A percentile compares a stretch with the other conserved stretches of the same genome.
Conservation (phyloP, 2,797 vertebrate genomes). For the Poecilia picta region DNA sequence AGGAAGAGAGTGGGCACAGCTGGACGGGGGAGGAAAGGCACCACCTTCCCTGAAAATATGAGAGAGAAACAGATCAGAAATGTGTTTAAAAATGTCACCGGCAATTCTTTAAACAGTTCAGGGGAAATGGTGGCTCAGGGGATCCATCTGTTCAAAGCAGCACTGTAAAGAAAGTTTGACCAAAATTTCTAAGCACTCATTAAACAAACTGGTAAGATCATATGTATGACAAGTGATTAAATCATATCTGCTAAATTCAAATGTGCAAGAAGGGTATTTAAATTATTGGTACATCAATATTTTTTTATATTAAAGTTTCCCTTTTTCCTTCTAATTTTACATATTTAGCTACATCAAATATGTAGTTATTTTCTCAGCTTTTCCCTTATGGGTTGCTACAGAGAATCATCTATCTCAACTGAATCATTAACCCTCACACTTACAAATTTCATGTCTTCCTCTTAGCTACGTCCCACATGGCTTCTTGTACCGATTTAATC, state of each 20-base stretch:
- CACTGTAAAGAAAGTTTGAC: neutral
- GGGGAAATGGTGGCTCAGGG: neutral
- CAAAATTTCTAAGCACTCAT: neutral
- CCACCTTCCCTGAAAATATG: conserved; percentile 79
- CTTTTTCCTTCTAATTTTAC: too few species aligned
- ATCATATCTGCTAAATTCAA: neutral
- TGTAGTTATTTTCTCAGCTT: too few species aligned
- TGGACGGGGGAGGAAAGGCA: conserved; percentile 84
- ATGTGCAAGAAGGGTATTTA: neutral
- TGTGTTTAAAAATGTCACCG: neutral
- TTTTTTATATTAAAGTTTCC: neutral
- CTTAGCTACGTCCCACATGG: too few species aligned
- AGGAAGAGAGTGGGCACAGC: conserved; percentile 81
- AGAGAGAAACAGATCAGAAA: too few species aligned
- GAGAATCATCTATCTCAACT: too few species aligned
- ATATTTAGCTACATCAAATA: too few species aligned
- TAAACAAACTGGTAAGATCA: neutral
- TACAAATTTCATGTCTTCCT: too few species aligned
- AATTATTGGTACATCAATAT: neutral
- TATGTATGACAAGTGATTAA: neutral
- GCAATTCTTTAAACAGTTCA: neutral
- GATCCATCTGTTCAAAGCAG: neutral
- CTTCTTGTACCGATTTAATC: too few species aligned
- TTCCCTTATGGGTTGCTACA: too few species aligned
- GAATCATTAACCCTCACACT: too few species aligned